Conservation (phyloP, 2,113 vertebrate genomes). For the Atherinomorus stipes region DNA sequence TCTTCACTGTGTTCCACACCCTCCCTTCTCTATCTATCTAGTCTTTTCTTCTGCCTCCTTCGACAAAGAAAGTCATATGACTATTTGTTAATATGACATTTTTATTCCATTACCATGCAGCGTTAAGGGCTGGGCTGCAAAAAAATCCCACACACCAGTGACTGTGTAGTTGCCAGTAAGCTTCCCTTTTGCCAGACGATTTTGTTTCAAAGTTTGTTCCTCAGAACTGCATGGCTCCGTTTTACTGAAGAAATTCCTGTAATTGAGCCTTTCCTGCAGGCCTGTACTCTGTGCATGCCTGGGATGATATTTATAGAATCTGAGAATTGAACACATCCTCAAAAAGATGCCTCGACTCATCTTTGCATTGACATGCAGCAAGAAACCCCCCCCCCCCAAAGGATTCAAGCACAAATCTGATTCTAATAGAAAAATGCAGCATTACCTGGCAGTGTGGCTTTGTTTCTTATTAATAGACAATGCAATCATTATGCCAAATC, state of each 20-base stretch:
- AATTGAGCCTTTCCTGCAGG: conserved; percentile 42
- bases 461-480: conserved; percentile 9
- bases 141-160: conserved; percentile 24
- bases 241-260: conserved; percentile 31
- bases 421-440: conserved; percentile 19
- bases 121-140: conserved; percentile 11
- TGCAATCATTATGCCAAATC: not conserved
- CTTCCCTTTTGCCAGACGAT: not conserved
- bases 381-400: no score
- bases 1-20: conserved; percentile 23
- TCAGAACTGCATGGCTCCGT: conserved; percentile 13
- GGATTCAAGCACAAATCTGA: not conserved
- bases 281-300: conserved; percentile 23
- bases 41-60: conserved; percentile 8
- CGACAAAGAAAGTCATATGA: conserved; percentile 17
- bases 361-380: conserved; percentile 39
- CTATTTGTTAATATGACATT: conserved; percentile 56
- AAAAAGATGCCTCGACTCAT: conserved; percentile 38
- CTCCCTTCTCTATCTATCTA: not conserved
- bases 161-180: conserved; percentile 21
- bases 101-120: conserved; percentile 48
- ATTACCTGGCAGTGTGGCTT: not conserved
- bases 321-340: conserved; percentile 52
- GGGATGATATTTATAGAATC: conserved; percentile 66
- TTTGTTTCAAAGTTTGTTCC: conserved; percentile 34